Evolutionary conservation across 2,888 invertebrate species (phyloP).

Genomic region (Apodemia hepburni): DNA sequence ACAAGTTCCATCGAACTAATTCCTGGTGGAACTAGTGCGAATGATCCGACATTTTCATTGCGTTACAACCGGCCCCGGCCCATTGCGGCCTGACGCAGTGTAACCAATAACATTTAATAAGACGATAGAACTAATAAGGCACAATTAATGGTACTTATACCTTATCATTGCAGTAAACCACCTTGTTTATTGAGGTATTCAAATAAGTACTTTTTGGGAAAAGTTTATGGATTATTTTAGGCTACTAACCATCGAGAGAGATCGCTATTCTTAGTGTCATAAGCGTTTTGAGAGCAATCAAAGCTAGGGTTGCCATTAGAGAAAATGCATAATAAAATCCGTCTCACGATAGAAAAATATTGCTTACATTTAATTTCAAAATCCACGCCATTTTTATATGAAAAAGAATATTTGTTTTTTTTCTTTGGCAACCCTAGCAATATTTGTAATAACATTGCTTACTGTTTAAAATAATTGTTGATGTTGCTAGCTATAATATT

Average conservation of each 20-base stretch:
- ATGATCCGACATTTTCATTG: too few relatives aligned
- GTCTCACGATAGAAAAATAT: background rate
- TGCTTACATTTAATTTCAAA: background rate
- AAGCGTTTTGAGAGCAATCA: conserved; percentile 51
- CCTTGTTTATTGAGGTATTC: too few relatives aligned
- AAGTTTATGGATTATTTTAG: conserved; percentile 14
- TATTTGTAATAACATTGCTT: conserved; percentile 69
- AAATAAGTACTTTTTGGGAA: background rate
- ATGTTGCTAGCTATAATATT: conserved; percentile 67
- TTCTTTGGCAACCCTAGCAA: conserved; percentile 53
- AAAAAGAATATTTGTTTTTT: conserved; percentile 25
- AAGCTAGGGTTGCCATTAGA: conserved; percentile 57
- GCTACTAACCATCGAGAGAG: conserved; percentile 64
- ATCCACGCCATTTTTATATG: conserved; percentile 8
- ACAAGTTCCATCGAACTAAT: too few relatives aligned
- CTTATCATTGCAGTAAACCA: too few relatives aligned
- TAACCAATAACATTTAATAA: too few relatives aligned
- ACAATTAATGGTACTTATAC: too few relatives aligned
- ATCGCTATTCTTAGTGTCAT: conserved; percentile 54
- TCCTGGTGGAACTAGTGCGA: too few relatives aligned
- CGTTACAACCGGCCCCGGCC: too few relatives aligned
- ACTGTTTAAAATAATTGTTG: conserved; percentile 67
- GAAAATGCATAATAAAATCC: conserved; percentile 33
- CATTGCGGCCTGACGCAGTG: too few relatives aligned
- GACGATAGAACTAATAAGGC: too few relatives aligned